Percentiles rank a stretch among this genome's conserved stretches.
Conservation (phyloP, 2,797 vertebrate genomes). For the Nothura maculosa region DNA sequence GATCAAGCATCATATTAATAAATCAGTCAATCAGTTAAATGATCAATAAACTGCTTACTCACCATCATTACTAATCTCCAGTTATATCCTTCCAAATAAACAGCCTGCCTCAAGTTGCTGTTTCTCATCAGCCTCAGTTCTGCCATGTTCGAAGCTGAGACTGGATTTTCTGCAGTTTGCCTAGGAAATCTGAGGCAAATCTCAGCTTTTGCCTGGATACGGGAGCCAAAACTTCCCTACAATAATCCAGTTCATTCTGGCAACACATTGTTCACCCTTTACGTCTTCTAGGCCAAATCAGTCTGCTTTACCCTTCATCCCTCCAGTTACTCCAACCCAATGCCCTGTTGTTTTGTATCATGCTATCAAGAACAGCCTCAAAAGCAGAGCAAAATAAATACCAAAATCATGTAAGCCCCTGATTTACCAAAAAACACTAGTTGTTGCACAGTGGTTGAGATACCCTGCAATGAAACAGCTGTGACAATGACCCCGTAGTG, state of each 20-base stretch:
- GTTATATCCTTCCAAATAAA: background rate
- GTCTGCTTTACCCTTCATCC: background rate
- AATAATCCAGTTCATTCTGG: background rate
- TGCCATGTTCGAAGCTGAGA: background rate
- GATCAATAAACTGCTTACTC: constrained; percentile 12
- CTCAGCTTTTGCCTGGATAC: background rate
- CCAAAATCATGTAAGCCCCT: rapidly evolving
- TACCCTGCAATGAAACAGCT: background rate
- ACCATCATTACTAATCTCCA: background rate
- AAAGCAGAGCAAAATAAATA: background rate
- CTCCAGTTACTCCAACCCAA: background rate
- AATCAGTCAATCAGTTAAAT: constrained; percentile 4
- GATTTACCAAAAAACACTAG: background rate
- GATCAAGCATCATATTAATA: background rate
- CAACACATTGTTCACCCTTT: background rate
- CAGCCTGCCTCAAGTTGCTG: rapidly evolving
- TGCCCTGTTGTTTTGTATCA: background rate
- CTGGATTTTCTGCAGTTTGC: background rate
- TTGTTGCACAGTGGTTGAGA: background rate
- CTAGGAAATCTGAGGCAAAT: background rate
- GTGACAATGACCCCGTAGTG: background rate
- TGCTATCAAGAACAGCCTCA: background rate
- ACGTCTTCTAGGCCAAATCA: background rate
- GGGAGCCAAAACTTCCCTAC: background rate
- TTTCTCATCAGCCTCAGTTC: background rate